Evolutionary conservation across 2,888 invertebrate species (phyloP).

Genomic region (Ceraclea dissimilis): DNA sequence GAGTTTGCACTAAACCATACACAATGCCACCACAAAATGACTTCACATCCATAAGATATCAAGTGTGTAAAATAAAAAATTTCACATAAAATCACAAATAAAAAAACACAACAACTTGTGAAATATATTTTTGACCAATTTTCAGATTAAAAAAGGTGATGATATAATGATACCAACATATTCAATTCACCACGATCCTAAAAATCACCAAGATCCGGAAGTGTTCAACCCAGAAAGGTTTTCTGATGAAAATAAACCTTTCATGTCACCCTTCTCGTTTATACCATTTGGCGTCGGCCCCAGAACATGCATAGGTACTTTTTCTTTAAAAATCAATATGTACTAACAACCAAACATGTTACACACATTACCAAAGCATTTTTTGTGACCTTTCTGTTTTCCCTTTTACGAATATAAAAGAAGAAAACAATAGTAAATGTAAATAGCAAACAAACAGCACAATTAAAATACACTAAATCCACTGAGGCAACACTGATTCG

Average conservation of each 20-base stretch:
- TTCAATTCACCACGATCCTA: slow-evolving; percentile 32
- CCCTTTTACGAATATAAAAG: neutral
- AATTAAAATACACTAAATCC: too few species aligned
- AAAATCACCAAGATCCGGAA: slow-evolving; percentile 31
- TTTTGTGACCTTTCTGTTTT: neutral
- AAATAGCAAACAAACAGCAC: too few species aligned
- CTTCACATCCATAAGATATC: slow-evolving; percentile 8
- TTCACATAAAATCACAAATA: neutral
- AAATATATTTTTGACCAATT: neutral
- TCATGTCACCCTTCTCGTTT: slow-evolving; percentile 22
- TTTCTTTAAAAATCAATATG: too few species aligned
- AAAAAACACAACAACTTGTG: neutral
- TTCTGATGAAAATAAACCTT: slow-evolving; percentile 36
- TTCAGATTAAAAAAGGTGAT: slow-evolving; percentile 21
- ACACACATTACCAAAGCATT: too few species aligned
- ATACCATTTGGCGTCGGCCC: slow-evolving; percentile 25
- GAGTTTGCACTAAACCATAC: slow-evolving; percentile 32
- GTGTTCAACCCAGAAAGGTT: slow-evolving; percentile 42
- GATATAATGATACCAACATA: slow-evolving; percentile 28
- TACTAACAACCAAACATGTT: too few species aligned
- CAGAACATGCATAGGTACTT: slow-evolving; percentile 23
- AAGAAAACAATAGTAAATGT: neutral
- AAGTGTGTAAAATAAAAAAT: slow-evolving; percentile 6
- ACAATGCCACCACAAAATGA: slow-evolving; percentile 24
- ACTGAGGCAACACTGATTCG: too few species aligned